Percentiles rank a stretch among this genome's conserved stretches.
Evolutionary conservation across 1,140 invertebrate genomes (phyloP).

Genomic region (Hyles euphorbiae): DNA sequence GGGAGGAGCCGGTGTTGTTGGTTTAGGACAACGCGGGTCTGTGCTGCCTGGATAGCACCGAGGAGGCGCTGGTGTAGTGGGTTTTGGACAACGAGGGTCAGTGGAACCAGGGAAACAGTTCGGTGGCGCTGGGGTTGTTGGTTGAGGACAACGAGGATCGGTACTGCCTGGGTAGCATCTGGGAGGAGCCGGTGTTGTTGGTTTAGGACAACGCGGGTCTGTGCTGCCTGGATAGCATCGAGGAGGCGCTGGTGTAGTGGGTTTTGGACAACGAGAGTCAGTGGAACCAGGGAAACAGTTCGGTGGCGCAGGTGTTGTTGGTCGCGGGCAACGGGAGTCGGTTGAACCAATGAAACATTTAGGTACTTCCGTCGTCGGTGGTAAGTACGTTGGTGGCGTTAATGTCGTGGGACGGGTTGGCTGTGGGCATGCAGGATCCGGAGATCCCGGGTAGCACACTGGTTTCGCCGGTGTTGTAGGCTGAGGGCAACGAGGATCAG

Average conservation of each 20-base stretch:
- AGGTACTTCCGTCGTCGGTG: conserved; percentile 26
- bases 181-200: conserved; percentile 11
- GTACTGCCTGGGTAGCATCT: conserved; percentile 5
- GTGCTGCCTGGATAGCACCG: too few species aligned
- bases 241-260: conserved; percentile 8
- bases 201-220: conserved; percentile 12
- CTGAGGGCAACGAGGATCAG: conserved; percentile 47
- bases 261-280: conserved; percentile 15
- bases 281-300: conserved; percentile 10
- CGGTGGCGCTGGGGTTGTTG: too few species aligned
- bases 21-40: too few species aligned
- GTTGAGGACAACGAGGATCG: too few species aligned
- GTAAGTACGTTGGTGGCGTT: too few species aligned
- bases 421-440: conserved; percentile 57
- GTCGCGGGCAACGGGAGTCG: conserved; percentile 58
- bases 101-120: too few species aligned
- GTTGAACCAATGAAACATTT: conserved; percentile 17
- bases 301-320: conserved; percentile 24
- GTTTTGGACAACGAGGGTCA: too few species aligned
- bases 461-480: conserved; percentile 29
- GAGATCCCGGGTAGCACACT: conserved; percentile 64
- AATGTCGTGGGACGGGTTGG: conserved; percentile 12
- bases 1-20: too few species aligned
- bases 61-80: too few species aligned
- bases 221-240: conserved; percentile 7